Conservation (phyloP, 2,888 invertebrate species). For the Sepiola atlantica region DNA sequence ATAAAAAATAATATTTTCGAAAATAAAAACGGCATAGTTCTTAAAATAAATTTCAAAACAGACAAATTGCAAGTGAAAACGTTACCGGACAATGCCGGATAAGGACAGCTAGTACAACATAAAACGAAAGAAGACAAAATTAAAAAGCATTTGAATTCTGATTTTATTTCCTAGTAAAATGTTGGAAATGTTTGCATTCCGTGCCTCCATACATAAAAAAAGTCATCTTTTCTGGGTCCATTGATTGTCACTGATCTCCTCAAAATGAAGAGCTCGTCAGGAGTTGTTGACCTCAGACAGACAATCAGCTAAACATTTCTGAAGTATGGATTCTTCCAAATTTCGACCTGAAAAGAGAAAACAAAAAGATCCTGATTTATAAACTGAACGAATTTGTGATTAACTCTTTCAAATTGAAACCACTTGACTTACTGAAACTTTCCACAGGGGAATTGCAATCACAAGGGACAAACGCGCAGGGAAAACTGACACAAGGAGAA, state of each 20-base stretch:
- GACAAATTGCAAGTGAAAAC: no score
- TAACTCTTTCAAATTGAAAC: no score
- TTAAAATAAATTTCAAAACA: no score
- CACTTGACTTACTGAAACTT: no score
- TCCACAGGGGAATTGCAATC: no score
- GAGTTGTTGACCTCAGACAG: background rate
- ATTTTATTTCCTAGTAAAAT: background rate
- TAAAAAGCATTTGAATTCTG: background rate
- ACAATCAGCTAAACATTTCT: slow-evolving; percentile 49
- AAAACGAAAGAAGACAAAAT: background rate
- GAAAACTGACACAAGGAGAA: no score
- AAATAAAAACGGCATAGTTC: no score
- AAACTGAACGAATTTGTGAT: background rate
- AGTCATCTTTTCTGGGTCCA: no score
- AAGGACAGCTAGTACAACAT: background rate
- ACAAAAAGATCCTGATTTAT: background rate
- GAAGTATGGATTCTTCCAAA: slow-evolving; percentile 57
- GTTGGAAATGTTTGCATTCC: background rate
- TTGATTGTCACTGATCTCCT: background rate
- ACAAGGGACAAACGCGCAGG: no score
- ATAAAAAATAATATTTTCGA: no score
- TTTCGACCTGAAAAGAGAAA: slow-evolving; percentile 60
- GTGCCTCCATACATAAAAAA: background rate
- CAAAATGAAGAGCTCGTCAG: no score
- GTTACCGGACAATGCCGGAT: no score